A percentile compares a stretch with the other conserved stretches of the same genome.
These are phyloP conservation scores for Heliornis fulica DNA, from an alignment of 2,113 vertebrate genomes.

Conservation along the genomic window DNA sequence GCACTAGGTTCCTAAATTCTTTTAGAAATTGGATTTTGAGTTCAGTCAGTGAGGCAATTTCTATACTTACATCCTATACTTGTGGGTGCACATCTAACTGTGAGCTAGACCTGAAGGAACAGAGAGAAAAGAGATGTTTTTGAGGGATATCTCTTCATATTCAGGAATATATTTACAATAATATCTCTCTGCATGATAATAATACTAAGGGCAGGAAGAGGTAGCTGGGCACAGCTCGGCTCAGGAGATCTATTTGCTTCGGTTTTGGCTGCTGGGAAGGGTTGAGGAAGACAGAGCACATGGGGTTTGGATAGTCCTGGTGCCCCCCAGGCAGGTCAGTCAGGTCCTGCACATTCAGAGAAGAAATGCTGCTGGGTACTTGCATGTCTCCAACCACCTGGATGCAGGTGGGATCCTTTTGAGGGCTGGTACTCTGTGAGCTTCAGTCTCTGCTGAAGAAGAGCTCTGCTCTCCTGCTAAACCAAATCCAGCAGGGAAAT, in stretches of 20 bases:
- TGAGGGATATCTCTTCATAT: background rate
- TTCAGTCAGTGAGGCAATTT: background rate
- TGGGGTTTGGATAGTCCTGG: background rate
- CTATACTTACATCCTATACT: background rate
- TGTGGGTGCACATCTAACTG: background rate
- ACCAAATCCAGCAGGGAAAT: background rate
- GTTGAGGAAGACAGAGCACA: accelerated
- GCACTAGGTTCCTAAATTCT: background rate
- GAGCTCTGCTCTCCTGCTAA: background rate
- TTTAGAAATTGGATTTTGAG: background rate
- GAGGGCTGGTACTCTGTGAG: background rate
- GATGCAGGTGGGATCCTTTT: background rate
- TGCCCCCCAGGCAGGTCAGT: background rate
- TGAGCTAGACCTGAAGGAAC: background rate
- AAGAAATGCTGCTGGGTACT: background rate
- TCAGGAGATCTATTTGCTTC: background rate
- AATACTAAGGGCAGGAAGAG: background rate
- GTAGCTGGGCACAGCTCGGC: background rate
- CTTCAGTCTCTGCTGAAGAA: background rate
- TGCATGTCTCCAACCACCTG: background rate
- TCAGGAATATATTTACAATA: background rate
- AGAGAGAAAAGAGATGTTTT: background rate
- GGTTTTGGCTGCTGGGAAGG: background rate
- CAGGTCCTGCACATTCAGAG: background rate
- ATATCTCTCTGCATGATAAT: background rate